A percentile compares a stretch with the other conserved stretches of the same genome.
Conservation (phyloP, 2,797 vertebrate species). For the Coregonus suidteri region DNA sequence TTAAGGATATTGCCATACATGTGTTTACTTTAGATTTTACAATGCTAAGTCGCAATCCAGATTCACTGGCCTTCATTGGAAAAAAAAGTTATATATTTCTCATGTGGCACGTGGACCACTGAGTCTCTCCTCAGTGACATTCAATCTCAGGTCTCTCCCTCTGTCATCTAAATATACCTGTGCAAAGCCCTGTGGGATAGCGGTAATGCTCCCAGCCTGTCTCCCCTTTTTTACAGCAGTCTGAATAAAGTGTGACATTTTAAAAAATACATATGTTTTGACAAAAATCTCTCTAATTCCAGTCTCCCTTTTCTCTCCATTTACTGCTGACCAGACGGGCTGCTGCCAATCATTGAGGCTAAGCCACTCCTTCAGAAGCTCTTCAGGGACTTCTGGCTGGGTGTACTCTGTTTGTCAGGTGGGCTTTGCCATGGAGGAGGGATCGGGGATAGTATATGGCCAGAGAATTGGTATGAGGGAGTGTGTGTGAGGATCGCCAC, state of each 20-base stretch:
- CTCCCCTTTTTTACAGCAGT: neutral
- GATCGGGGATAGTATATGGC: constrained; percentile 98
- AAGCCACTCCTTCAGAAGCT: constrained; percentile 96
- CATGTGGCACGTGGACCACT: neutral
- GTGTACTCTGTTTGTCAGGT: constrained; percentile 98
- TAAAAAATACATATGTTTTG: neutral
- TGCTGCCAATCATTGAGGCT: constrained; percentile 95
- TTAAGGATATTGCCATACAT: neutral
- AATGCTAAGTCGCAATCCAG: no score
- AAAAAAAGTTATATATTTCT: no score
- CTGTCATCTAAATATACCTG: neutral
- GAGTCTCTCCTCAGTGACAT: neutral
- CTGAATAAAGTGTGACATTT: neutral
- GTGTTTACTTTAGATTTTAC: neutral
- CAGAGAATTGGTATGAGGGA: constrained; percentile 98
- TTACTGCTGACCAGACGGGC: constrained; percentile 86
- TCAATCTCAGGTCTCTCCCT: neutral
- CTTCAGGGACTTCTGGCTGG: constrained; percentile 97
- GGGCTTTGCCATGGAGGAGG: constrained; percentile 96
- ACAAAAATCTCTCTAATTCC: neutral
- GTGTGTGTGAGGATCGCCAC: constrained; percentile 97
- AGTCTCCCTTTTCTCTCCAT: constrained; percentile 28
- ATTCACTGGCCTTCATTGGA: no score
- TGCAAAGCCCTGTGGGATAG: neutral
- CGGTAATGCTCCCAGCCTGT: neutral